Conservation (phyloP, 2,797 vertebrate genomes). For the Pantherophis alleghaniensis region DNA sequence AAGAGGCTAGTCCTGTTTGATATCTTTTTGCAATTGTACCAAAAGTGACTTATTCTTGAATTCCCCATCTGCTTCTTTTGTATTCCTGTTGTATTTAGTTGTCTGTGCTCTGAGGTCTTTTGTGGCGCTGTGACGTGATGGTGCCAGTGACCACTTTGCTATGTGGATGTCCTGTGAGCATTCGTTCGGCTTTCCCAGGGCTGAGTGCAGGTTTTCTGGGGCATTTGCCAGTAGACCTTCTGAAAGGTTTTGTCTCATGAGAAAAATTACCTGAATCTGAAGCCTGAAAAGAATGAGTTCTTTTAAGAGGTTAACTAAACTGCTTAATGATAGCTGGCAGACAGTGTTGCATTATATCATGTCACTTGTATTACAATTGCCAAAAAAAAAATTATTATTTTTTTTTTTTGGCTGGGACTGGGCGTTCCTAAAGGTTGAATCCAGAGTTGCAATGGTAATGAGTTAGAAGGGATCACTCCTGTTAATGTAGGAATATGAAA, state of each 20-base stretch:
- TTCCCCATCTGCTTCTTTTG: slow-evolving; percentile 61
- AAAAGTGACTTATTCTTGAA: slow-evolving; percentile 98
- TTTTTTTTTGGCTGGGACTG: not conserved
- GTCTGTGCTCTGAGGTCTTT: slow-evolving; percentile 79
- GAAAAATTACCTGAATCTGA: slow-evolving; percentile 2
- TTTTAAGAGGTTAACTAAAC: not conserved
- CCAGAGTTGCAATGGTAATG: not conserved
- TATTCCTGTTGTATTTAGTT: slow-evolving; percentile 75
- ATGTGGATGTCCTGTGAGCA: slow-evolving; percentile 60
- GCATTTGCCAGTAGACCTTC: slow-evolving; percentile 14
- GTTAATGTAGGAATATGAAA: not conserved
- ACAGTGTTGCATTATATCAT: not conserved
- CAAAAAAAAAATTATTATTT: not conserved
- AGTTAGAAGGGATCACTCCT: rapidly evolving
- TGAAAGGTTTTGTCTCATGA: not conserved
- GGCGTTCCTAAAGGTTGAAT: not conserved
- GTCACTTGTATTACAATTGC: not conserved
- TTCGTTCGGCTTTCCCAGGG: slow-evolving; percentile 44
- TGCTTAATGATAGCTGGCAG: not conserved
- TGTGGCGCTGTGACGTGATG: slow-evolving; percentile 84
- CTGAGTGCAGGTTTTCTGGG: slow-evolving; percentile 22
- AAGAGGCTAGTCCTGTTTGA: slow-evolving; percentile 83
- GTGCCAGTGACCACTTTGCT: slow-evolving; percentile 74
- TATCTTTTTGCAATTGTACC: slow-evolving; percentile 97
- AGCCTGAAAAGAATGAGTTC: not conserved